phyloP scores from a whole-genome alignment of 2,888 invertebrate genomes.

The Andrena bicolor region DNA sequence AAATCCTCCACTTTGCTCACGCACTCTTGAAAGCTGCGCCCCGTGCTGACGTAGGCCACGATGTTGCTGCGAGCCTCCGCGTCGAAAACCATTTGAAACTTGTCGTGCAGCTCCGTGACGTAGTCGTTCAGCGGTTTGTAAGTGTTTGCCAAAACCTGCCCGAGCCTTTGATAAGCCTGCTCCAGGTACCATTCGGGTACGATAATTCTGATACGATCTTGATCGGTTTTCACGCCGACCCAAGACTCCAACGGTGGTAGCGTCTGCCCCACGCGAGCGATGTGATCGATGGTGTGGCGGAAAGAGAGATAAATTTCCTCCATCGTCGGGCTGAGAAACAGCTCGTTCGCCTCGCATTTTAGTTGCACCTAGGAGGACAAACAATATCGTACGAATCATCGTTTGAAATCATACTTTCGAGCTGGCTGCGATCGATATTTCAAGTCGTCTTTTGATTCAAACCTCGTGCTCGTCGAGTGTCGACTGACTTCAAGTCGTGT shows the following conservation, averaged over 20 bases:
- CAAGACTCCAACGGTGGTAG: conserved; percentile 79
- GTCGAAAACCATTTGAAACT: conserved; percentile 88
- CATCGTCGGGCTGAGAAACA: conserved; percentile 73
- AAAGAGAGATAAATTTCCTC: conserved; percentile 70
- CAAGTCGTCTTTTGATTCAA: background rate
- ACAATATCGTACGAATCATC: background rate
- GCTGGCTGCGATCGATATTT: background rate
- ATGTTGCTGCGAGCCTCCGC: conserved; percentile 85
- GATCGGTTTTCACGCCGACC: conserved; percentile 72
- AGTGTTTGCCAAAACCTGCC: conserved; percentile 86
- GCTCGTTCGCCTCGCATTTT: conserved; percentile 72
- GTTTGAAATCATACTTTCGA: background rate
- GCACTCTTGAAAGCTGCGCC: conserved; percentile 83
- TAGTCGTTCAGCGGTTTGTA: conserved; percentile 88
- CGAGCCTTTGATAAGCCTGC: conserved; percentile 86
- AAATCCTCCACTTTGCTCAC: conserved; percentile 76
- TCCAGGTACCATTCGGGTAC: conserved; percentile 80
- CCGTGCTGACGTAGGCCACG: conserved; percentile 85
- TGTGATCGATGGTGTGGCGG: conserved; percentile 76
- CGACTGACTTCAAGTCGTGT: background rate
- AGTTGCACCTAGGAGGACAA: conserved; percentile 67
- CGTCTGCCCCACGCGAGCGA: conserved; percentile 74
- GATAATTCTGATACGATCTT: conserved; percentile 69
- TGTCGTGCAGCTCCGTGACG: conserved; percentile 85
- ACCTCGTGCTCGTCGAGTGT: background rate